A percentile compares a stretch with the other conserved stretches of the same genome.
These are phyloP conservation scores for Polypterus senegalus DNA, from an alignment of 2,113 vertebrate species.

Conservation along the genomic window DNA sequence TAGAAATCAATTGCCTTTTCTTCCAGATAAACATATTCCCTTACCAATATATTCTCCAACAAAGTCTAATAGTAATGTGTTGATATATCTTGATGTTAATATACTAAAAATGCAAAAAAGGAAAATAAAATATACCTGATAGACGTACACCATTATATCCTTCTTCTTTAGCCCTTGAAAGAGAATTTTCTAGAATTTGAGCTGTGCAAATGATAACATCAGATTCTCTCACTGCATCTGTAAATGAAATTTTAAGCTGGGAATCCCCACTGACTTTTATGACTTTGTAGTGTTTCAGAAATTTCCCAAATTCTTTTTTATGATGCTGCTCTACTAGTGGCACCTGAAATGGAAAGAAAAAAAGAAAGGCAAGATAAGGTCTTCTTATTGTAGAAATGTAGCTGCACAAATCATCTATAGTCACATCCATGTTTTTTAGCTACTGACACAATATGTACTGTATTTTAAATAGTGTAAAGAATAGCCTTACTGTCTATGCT, in stretches of 20 bases:
- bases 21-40: too few relatives aligned
- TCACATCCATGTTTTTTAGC: too few relatives aligned
- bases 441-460: too few relatives aligned
- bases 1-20: too few relatives aligned
- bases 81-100: too few relatives aligned
- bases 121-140: constrained; percentile 52
- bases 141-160: constrained; percentile 68
- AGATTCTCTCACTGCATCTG: constrained; percentile 59
- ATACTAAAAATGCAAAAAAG: too few relatives aligned
- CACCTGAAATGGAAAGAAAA: constrained; percentile 45
- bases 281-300: constrained; percentile 64
- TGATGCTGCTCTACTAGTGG: constrained; percentile 85
- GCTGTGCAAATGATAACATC: constrained; percentile 93
- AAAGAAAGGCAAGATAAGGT: constrained; percentile 9
- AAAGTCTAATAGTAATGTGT: too few relatives aligned
- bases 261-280: constrained; percentile 74
- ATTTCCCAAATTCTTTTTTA: constrained; percentile 62
- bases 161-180: constrained; percentile 49
- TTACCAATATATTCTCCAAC: too few relatives aligned
- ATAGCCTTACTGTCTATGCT: too few relatives aligned
- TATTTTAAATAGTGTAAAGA: too few relatives aligned
- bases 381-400: too few relatives aligned
- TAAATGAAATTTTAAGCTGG: constrained; percentile 84
- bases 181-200: constrained; percentile 85
- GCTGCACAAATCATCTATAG: too few relatives aligned